Evolutionary conservation across 2,888 invertebrate species (phyloP).

Genomic region (Theretra japonica): DNA sequence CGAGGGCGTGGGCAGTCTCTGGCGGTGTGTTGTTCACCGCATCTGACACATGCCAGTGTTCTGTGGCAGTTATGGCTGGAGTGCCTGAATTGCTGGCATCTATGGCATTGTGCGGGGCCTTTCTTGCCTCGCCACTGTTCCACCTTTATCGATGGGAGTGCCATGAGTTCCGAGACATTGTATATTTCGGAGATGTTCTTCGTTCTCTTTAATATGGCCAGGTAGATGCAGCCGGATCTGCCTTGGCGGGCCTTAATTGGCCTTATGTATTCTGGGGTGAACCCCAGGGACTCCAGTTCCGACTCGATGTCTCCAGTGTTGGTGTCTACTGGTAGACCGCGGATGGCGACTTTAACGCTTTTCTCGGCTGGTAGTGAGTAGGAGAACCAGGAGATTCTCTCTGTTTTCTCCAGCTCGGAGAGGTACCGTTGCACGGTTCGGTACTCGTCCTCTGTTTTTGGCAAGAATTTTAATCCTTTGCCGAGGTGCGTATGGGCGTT

Average conservation of each 20-base stretch:
- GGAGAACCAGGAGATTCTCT: not conserved
- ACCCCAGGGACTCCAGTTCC: not conserved
- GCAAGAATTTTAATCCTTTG: not conserved
- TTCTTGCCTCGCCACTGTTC: not conserved
- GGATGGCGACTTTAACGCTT: not conserved
- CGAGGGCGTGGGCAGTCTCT: constrained; percentile 33
- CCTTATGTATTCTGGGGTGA: not conserved
- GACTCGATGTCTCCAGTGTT: not conserved
- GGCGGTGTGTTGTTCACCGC: constrained; percentile 33
- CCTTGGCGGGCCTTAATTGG: not conserved
- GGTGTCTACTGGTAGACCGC: not conserved
- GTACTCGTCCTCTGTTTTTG: not conserved
- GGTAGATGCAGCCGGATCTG: not conserved
- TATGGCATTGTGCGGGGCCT: not conserved
- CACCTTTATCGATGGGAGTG: not conserved
- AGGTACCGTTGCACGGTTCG: not conserved
- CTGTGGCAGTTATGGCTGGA: not conserved
- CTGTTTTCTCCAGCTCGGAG: not conserved
- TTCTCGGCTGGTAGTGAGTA: not conserved
- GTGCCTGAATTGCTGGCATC: constrained; percentile 8
- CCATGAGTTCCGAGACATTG: not conserved
- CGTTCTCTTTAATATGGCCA: not conserved
- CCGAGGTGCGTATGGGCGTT: not conserved
- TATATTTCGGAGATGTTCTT: not conserved
- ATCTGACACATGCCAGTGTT: constrained; percentile 31